Conservation (phyloP, 2,888 invertebrate species). For the Chrysolina haemoptera region DNA sequence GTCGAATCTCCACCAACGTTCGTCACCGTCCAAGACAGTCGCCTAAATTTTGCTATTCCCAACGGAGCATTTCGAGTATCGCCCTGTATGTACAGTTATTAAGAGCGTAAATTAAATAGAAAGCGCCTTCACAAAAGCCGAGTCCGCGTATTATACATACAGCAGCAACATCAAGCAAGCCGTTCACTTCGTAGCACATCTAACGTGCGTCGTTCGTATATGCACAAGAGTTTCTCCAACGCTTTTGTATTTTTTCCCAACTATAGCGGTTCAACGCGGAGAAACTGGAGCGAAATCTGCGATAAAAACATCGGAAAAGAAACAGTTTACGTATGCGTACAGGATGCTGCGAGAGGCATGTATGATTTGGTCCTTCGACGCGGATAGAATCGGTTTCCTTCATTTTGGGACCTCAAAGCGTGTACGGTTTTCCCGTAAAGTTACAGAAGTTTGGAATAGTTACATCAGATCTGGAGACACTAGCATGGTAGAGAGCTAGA, state of each 20-base stretch:
- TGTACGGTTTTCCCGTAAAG: too few relatives aligned
- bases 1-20: too few relatives aligned
- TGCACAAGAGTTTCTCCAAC: conserved; percentile 45
- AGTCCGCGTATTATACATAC: conserved; percentile 32
- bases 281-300: conserved; percentile 26
- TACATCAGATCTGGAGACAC: too few relatives aligned
- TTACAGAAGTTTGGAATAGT: too few relatives aligned
- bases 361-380: background rate
- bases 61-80: conserved; percentile 30
- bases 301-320: conserved; percentile 21
- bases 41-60: background rate
- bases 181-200: conserved; percentile 47
- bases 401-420: background rate
- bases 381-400: background rate
- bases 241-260: conserved; percentile 30
- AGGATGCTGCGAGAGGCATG: conserved; percentile 18
- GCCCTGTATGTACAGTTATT: conserved; percentile 45
- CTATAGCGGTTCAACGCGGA: conserved; percentile 11
- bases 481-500: too few relatives aligned
- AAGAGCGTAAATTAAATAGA: conserved; percentile 61
- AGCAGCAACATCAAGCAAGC: conserved; percentile 27
- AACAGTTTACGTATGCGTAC: conserved; percentile 2
- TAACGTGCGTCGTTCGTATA: conserved; percentile 38
- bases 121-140: conserved; percentile 58
- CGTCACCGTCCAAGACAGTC: background rate